Evolutionary conservation across 2,113 vertebrate species (phyloP).

Genomic region (Beaufortia kweichowensis): DNA sequence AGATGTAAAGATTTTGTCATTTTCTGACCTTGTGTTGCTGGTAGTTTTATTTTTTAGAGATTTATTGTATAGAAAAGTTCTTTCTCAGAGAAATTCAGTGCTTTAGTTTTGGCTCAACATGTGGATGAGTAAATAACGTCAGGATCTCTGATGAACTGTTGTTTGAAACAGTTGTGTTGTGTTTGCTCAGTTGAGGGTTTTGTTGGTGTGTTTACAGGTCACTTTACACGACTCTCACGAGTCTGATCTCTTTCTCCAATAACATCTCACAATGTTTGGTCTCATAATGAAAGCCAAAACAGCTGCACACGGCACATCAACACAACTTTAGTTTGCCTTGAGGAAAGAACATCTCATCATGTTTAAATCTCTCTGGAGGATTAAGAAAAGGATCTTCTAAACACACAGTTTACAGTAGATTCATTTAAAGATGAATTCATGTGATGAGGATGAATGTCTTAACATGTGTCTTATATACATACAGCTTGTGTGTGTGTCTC

Average conservation of each 20-base stretch:
- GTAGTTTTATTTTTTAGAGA: not conserved
- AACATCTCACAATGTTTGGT: conserved; percentile 25
- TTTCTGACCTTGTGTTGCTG: no score
- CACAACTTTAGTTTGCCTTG: not conserved
- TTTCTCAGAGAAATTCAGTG: no score
- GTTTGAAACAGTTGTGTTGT: no score
- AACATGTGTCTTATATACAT: no score
- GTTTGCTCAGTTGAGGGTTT: no score
- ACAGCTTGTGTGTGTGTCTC: not conserved
- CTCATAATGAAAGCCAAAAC: conserved; percentile 17
- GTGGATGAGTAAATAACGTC: no score
- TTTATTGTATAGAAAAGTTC: no score
- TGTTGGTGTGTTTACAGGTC: conserved; percentile 39
- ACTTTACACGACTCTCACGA: conserved; percentile 25
- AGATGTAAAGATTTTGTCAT: not conserved
- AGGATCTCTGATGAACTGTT: no score
- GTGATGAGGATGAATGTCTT: no score
- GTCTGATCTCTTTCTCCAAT: conserved; percentile 17
- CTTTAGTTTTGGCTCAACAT: no score
- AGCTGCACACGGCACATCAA: not conserved
- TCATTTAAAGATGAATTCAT: not conserved
- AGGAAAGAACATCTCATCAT: conserved; percentile 28
- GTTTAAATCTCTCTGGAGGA: not conserved
- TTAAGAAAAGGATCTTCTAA: no score
- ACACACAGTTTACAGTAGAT: conserved; percentile 4